Evolutionary conservation across 2,797 vertebrate species (phyloP).

Genomic region (Macropodus opercularis): DNA sequence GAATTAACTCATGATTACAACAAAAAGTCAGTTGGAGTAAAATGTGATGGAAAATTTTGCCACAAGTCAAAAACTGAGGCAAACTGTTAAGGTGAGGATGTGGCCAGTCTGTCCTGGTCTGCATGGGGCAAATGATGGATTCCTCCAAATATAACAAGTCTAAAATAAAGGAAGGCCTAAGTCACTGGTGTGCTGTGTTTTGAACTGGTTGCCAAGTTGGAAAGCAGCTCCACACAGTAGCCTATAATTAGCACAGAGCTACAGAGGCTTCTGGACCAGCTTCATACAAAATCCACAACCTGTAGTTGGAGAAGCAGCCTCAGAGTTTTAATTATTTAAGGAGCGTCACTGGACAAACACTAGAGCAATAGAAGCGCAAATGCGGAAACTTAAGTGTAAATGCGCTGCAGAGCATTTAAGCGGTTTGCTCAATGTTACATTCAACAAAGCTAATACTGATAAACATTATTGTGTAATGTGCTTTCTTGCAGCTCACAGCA

Average conservation of each 20-base stretch:
- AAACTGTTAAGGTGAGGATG: not conserved
- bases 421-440: no score
- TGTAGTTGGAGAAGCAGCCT: constrained; percentile 34
- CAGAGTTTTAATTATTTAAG: constrained; percentile 10
- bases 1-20: not conserved
- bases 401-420: no score
- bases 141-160: not conserved
- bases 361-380: constrained; percentile 18
- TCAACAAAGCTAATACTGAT: no score
- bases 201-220: constrained; percentile 45
- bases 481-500: not conserved
- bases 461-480: no score
- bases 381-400: constrained; percentile 35
- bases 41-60: not conserved
- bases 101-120: not conserved
- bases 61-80: not conserved
- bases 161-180: not conserved
- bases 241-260: constrained; percentile 68
- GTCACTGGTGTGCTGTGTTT: constrained; percentile 28
- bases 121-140: not conserved
- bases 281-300: constrained; percentile 57
- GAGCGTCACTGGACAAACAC: constrained; percentile 33
- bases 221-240: constrained; percentile 46
- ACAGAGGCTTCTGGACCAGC: constrained; percentile 51
- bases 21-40: not conserved